These are phyloP conservation scores for Drosophila albomicans DNA, from an alignment of 1,140 invertebrate genomes.

Conservation along the genomic window DNA sequence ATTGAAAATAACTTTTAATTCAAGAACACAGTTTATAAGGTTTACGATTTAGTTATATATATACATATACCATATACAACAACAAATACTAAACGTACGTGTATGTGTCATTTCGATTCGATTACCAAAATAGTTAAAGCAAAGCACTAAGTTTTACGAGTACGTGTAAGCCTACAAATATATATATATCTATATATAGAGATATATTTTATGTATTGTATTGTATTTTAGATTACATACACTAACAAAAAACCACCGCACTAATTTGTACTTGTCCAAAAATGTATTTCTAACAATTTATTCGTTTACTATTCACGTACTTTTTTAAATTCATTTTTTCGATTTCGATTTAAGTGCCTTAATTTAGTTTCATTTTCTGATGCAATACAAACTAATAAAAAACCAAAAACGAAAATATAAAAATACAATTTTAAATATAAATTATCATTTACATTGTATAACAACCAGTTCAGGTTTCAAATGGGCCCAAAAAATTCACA, in stretches of 20 bases:
- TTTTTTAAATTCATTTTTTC: slow-evolving; percentile 44
- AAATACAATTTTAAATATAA: slow-evolving; percentile 32
- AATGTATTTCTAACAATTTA: slow-evolving; percentile 60
- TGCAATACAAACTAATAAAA: slow-evolving; percentile 32
- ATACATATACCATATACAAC: slow-evolving; percentile 42
- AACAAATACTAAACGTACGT: slow-evolving; percentile 21
- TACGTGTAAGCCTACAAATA: slow-evolving; percentile 12
- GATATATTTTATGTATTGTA: too few species aligned
- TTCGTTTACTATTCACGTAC: slow-evolving; percentile 43
- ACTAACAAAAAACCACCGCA: slow-evolving; percentile 68
- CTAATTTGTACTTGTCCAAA: slow-evolving; percentile 71
- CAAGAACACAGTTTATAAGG: slow-evolving; percentile 64
- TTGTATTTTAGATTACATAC: slow-evolving; percentile 17
- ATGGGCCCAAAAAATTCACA: slow-evolving; percentile 71
- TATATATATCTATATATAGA: neutral
- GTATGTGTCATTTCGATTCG: slow-evolving; percentile 19
- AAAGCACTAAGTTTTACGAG: slow-evolving; percentile 37
- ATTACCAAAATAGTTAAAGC: slow-evolving; percentile 42
- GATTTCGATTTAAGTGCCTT: slow-evolving; percentile 74
- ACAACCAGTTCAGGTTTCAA: slow-evolving; percentile 79
- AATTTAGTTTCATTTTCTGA: slow-evolving; percentile 66
- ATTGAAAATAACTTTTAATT: slow-evolving; percentile 73
- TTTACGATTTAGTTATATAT: slow-evolving; percentile 63
- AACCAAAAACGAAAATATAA: neutral
- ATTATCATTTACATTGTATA: slow-evolving; percentile 62